These are phyloP conservation scores for Ictalurus punctatus DNA, from an alignment of 2,113 vertebrate genomes.

Conservation along the genomic window DNA sequence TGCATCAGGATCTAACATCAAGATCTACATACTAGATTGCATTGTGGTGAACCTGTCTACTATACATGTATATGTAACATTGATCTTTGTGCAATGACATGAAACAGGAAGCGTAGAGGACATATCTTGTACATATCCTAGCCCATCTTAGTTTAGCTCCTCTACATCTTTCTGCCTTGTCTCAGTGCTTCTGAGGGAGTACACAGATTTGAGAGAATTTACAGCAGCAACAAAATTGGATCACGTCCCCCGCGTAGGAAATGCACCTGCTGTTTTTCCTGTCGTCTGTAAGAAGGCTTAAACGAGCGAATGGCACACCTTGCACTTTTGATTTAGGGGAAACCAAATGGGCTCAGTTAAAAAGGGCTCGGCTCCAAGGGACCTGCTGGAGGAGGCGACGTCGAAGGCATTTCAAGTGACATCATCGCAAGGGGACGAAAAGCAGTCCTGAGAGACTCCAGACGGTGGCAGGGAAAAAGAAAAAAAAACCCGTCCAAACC, in stretches of 20 bases:
- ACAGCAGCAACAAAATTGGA: slow-evolving; percentile 71
- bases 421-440: slow-evolving; percentile 21
- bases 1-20: not conserved
- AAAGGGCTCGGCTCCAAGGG: not conserved
- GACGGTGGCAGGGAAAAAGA: slow-evolving; percentile 54
- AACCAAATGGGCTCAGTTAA: not conserved
- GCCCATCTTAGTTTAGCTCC: not conserved
- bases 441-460: slow-evolving; percentile 43
- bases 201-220: slow-evolving; percentile 61
- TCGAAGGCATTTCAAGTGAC: not conserved
- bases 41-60: not conserved
- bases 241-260: slow-evolving; percentile 61
- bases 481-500: slow-evolving; percentile 51
- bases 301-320: slow-evolving; percentile 32
- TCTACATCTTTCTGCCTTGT: not conserved
- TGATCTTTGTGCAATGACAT: not conserved
- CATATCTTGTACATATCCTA: not conserved
- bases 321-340: slow-evolving; percentile 60
- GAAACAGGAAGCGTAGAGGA: not conserved
- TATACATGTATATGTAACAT: not conserved
- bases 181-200: slow-evolving; percentile 1
- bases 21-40: not conserved
- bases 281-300: slow-evolving; percentile 61
- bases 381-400: not conserved
- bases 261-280: slow-evolving; percentile 65